phyloP scores from a whole-genome alignment of 2,888 invertebrate species.

The Pediacus dermestoides region DNA sequence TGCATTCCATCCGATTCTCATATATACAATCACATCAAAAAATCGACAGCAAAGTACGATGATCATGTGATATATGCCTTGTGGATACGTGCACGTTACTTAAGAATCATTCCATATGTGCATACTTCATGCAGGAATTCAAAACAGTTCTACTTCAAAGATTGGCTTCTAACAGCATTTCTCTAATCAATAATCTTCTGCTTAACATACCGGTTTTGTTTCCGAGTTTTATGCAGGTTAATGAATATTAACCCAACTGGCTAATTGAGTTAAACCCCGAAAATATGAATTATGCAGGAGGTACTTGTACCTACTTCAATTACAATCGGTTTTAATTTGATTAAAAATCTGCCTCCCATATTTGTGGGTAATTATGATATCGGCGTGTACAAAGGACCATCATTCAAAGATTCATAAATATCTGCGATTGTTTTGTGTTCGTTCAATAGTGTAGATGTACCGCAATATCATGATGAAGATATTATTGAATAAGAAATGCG shows the following conservation, averaged over 20 bases:
- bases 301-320: no score
- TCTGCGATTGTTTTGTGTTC: constrained; percentile 27
- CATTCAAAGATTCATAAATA: constrained; percentile 26
- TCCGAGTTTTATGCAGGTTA: no score
- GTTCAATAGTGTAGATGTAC: constrained; percentile 25
- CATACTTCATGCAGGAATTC: constrained; percentile 28
- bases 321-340: background rate
- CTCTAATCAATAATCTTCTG: constrained; percentile 19
- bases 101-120: constrained; percentile 25
- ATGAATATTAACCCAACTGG: no score
- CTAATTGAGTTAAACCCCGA: no score
- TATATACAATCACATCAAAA: no score
- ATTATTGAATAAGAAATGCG: constrained; percentile 28
- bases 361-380: constrained; percentile 18
- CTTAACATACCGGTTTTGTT: no score
- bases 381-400: constrained; percentile 20
- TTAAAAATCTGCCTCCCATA: constrained; percentile 9
- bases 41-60: no score
- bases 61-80: constrained; percentile 29
- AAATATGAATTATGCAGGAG: no score
- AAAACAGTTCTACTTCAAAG: constrained; percentile 27
- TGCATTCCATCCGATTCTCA: no score
- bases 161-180: no score
- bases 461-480: constrained; percentile 31
- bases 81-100: constrained; percentile 25